phyloP scores from a whole-genome alignment of 2,113 vertebrate genomes.

The Rostratula benghalensis region DNA sequence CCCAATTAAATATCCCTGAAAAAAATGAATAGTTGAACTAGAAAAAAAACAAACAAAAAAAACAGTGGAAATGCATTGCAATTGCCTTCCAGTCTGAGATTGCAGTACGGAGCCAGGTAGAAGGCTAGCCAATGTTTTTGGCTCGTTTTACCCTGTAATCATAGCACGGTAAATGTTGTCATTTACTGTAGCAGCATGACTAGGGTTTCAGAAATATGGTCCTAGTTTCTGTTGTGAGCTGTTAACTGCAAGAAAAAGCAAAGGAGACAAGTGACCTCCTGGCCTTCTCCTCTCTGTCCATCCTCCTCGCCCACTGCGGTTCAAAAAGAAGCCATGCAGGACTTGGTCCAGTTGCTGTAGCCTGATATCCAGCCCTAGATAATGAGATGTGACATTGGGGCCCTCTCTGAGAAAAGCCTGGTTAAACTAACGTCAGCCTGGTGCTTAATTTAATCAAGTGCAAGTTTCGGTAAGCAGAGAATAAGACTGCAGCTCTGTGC shows the following conservation, averaged over 20 bases:
- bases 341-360: not conserved
- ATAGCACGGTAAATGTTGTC: not conserved
- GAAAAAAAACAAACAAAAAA: too few species aligned
- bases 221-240: not conserved
- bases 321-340: not conserved
- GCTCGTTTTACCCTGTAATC: not conserved
- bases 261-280: not conserved
- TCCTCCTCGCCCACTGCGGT: not conserved
- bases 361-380: not conserved
- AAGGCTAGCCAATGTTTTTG: not conserved
- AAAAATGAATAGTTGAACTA: not conserved
- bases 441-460: not conserved
- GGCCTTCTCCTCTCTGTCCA: not conserved
- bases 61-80: not conserved
- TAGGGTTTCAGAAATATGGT: not conserved
- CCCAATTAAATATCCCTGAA: not conserved
- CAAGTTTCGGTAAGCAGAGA: not conserved
- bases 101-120: not conserved
- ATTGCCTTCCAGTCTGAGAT: not conserved
- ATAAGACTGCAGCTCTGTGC: not conserved
- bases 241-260: not conserved
- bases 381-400: not conserved
- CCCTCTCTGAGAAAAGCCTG: not conserved
- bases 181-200: not conserved
- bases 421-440: not conserved